These are phyloP conservation scores for Pyrrhia umbra DNA, from an alignment of 2,888 invertebrate species.

Conservation along the genomic window DNA sequence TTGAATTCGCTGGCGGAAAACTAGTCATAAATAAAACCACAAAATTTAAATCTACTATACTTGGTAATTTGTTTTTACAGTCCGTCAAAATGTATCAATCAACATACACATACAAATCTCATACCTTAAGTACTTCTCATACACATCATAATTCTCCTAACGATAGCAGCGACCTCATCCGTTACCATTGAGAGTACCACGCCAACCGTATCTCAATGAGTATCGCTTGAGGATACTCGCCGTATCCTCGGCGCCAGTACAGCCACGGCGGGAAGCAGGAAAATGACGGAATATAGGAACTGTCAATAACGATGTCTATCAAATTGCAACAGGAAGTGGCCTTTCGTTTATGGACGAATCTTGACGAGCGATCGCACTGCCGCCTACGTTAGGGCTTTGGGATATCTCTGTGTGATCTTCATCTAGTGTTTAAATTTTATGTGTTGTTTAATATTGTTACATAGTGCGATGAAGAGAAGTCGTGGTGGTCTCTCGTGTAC, in stretches of 20 bases:
- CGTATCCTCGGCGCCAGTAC: conserved; percentile 59
- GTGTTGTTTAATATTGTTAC: too few species aligned
- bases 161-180: conserved; percentile 59
- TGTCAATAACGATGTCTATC: conserved; percentile 56
- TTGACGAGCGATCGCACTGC: conserved; percentile 16
- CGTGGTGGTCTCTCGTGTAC: too few species aligned
- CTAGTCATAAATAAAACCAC: too few species aligned
- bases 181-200: conserved; percentile 65
- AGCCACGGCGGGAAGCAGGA: conserved; percentile 60
- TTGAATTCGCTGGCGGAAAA: too few species aligned
- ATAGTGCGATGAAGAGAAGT: too few species aligned
- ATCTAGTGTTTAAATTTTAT: too few species aligned
- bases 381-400: conserved; percentile 18
- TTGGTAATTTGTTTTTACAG: too few species aligned
- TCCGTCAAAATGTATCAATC: too few species aligned
- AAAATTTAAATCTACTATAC: too few species aligned
- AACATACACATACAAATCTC: neutral
- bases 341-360: conserved; percentile 37
- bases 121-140: conserved; percentile 4
- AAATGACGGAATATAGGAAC: conserved; percentile 58
- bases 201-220: conserved; percentile 68
- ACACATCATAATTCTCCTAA: conserved; percentile 47
- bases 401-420: neutral
- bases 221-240: conserved; percentile 63
- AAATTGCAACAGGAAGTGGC: conserved; percentile 59